Conservation (phyloP, 2,113 vertebrate species). For the Pangasianodon hypophthalmus region DNA sequence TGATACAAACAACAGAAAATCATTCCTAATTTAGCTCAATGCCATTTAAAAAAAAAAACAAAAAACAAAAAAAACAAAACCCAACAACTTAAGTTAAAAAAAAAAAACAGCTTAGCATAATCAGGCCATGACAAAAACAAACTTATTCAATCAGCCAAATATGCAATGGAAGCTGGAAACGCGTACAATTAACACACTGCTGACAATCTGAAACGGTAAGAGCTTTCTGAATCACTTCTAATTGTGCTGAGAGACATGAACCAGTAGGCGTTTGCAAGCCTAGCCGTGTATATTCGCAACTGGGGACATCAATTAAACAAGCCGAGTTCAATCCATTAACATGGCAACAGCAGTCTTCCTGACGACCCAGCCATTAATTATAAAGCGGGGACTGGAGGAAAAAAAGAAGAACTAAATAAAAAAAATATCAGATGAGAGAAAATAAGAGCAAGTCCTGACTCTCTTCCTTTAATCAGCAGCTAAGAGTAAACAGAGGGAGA, state of each 20-base stretch:
- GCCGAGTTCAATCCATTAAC: slow-evolving; percentile 69
- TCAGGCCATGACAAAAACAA: slow-evolving; percentile 5
- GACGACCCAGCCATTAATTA: slow-evolving; percentile 71
- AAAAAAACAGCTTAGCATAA: slow-evolving; percentile 2
- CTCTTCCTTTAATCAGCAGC: slow-evolving; percentile 67
- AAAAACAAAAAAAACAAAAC: slow-evolving; percentile 13
- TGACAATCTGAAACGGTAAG: slow-evolving; percentile 13
- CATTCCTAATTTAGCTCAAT: slow-evolving; percentile 11
- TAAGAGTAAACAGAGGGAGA: slow-evolving; percentile 65
- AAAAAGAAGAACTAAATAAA: slow-evolving; percentile 34
- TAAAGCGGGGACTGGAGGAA: slow-evolving; percentile 54
- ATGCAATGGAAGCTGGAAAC: not conserved
- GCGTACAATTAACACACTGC: not conserved
- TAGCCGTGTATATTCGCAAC: slow-evolving; percentile 8
- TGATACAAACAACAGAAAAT: not conserved
- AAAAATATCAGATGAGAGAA: slow-evolving; percentile 42
- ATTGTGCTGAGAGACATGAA: not conserved
- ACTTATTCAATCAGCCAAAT: not conserved
- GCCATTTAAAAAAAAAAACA: slow-evolving; percentile 4
- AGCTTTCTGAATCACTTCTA: not conserved
- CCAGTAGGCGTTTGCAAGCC: not conserved
- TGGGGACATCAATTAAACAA: slow-evolving; percentile 63
- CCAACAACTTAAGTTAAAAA: not conserved
- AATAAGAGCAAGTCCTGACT: slow-evolving; percentile 58
- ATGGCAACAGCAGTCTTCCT: slow-evolving; percentile 57